Base-by-base conservation (phyloP, 1,140 invertebrate genomes). In the Epicauta chinensis region DNA sequence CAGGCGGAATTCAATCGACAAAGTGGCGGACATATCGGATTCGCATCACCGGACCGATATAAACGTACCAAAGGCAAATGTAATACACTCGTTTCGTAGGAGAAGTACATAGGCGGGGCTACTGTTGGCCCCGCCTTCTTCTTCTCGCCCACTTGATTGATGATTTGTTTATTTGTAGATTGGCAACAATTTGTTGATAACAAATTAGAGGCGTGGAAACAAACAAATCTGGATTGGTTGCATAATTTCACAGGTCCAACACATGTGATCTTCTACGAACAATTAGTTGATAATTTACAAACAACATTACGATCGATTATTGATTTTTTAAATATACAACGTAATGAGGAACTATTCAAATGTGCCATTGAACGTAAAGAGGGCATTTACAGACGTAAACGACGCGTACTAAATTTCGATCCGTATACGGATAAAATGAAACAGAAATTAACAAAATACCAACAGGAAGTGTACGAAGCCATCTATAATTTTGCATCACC, bases 1-100 rank as follows among this genome's bases (percentile, higher is more conserved):
- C 75, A 81, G 52, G 82, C 82, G 11, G 83, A 86, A 68, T 86
- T 86, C 63, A 86, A 87, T 71, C 67, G 84, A 44, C 79, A 81
- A 59, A 80, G 78, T 44, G 83, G 81, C 13, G 84, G 84, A 1
- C 84, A 87, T 67, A 76, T 83, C 47, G 84, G 82, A 2, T 82
- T 82, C 60, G 84, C 81, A 11, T 76, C 79, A 1, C 77, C 78
- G 6, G 81, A 82, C 63, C 73, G 80, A 53, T 84, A 83, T 56
- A 73, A 73, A 42, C 65, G 78, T 30, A 77, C 76, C 44, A 78
- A 76, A 57, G 81, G 80, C 50, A 75, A 76, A 74, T 78, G 81
- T 82, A 71, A 68, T n/a, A n/a, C n/a, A n/a, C n/a, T n/a, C n/a
- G n/a, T n/a, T n/a, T n/a, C n/a, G n/a, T n/a, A n/a, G n/a, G n/a